Percentiles rank a stretch among this genome's conserved stretches.
These are phyloP conservation scores for Bombus huntii DNA, from an alignment of 1,140 invertebrate genomes.

Conservation along the genomic window DNA sequence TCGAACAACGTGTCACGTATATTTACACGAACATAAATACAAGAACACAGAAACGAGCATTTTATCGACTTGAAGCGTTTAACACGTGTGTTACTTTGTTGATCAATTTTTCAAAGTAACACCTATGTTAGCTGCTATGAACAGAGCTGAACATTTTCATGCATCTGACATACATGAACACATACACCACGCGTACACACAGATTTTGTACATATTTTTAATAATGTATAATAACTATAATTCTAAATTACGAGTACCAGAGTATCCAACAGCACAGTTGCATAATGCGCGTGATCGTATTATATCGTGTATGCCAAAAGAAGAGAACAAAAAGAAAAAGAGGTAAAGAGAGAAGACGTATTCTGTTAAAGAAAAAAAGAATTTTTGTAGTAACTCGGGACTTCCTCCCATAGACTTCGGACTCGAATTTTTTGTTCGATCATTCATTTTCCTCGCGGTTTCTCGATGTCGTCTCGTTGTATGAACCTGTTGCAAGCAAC, in stretches of 20 bases:
- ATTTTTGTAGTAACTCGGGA: constrained; percentile 15
- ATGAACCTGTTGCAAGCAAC: background rate
- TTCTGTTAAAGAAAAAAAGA: background rate
- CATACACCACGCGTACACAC: constrained; percentile 3
- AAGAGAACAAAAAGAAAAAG: background rate
- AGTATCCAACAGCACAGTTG: background rate
- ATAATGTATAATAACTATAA: constrained; percentile 40
- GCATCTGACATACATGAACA: background rate
- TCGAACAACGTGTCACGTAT: background rate
- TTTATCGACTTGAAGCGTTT: background rate
- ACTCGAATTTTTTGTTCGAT: constrained; percentile 12
- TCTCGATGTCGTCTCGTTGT: constrained; percentile 39
- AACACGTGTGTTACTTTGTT: background rate
- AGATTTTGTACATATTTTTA: constrained; percentile 56
- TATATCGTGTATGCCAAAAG: constrained; percentile 10
- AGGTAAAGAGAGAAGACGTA: background rate
- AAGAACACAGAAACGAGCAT: background rate
- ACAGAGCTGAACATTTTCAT: background rate
- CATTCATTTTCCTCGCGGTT: constrained; percentile 43
- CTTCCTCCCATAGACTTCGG: constrained; percentile 5
- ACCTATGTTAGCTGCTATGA: background rate
- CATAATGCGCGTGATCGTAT: background rate
- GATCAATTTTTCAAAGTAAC: background rate
- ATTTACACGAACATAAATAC: background rate
- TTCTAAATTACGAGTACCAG: constrained; percentile 11